A percentile compares a stretch with the other conserved stretches of the same genome.
Conservation (phyloP, 2,113 vertebrate genomes). For the Condylura cristata region DNA sequence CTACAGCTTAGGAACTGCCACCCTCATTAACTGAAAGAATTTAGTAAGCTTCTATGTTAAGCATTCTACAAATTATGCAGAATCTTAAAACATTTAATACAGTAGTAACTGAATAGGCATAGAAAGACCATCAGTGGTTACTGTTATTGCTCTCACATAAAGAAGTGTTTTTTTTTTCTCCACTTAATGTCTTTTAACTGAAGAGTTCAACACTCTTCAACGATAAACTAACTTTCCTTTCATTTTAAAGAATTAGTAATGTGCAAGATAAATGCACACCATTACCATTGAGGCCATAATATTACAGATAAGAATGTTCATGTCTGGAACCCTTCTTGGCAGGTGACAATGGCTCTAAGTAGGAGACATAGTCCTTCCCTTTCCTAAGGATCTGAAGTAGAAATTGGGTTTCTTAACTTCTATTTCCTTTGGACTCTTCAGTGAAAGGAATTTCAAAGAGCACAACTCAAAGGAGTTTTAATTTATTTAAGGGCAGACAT, state of each 20-base stretch:
- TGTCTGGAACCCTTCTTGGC: neutral
- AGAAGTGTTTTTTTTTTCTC: constrained; percentile 11
- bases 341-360: neutral
- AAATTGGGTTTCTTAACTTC: constrained; percentile 7
- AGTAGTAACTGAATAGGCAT: neutral
- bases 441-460: constrained; percentile 6
- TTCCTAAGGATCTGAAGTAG: neutral
- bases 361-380: neutral
- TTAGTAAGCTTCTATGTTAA: constrained; percentile 8
- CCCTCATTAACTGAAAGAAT: constrained; percentile 49
- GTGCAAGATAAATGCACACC: neutral
- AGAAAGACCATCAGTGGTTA: neutral
- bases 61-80: constrained; percentile 39
- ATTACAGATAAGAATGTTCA: neutral
- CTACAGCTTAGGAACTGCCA: constrained; percentile 62
- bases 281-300: neutral
- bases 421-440: neutral
- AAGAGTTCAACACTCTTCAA: constrained; percentile 11
- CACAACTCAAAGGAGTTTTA: neutral
- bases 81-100: constrained; percentile 39
- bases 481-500: neutral
- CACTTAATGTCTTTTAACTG: constrained; percentile 41
- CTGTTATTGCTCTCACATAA: neutral
- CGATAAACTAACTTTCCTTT: constrained; percentile 42
- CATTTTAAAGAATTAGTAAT: constrained; percentile 37